Evolutionary conservation across 2,113 vertebrate genomes (phyloP), one percentile per base, ranked within the genome.

Genomic region (Anguilla rostrata): DNA sequence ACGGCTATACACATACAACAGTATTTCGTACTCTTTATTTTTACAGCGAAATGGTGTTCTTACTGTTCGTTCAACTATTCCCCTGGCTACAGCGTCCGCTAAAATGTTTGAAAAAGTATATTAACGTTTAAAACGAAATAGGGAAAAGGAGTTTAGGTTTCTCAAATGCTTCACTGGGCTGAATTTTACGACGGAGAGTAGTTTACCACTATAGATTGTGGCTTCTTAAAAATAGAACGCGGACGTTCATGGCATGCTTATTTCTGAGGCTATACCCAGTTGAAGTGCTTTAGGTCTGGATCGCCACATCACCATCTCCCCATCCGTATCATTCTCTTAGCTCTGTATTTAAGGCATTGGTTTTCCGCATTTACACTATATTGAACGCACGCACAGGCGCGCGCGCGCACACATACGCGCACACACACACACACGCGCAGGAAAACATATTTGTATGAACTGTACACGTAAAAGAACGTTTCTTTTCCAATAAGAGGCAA

Each of bases 221-320:
- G 43, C 22, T 75, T 86, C 39, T 84, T 84, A 82, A 84, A 88
- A 75, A 89, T 89, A 86, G 89, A 89, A 90, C 83, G 87, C 49
- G 81, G 83, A 78, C 63, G 60, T n/a, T 85, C 90, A 91, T 92
- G 91, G 91, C 90, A 89, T 85, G 90, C 56, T 87, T 78, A 86
- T 56, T 12, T 78, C 75, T 40, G 79, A 80, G 39, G 60, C 56
- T 41, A 84, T 83, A 39, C 84, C 53, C n/a, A 46, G 82, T 82
- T 87, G 81, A 91, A 91, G 87, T 90, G 87, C 87, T 92, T 91
- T 90, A 88, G 89, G 90, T 90, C 88, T 90, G 85, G 89, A 83
- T 86, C 92, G 71, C 7, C 60, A 39, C 82, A 84, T 86, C 92
- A 82, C 3, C 60, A 39, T 85, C 41, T 66, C 53, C 40, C 18